phyloP scores from a whole-genome alignment of 2,113 vertebrate species.

The Ailuropoda melanoleuca region DNA sequence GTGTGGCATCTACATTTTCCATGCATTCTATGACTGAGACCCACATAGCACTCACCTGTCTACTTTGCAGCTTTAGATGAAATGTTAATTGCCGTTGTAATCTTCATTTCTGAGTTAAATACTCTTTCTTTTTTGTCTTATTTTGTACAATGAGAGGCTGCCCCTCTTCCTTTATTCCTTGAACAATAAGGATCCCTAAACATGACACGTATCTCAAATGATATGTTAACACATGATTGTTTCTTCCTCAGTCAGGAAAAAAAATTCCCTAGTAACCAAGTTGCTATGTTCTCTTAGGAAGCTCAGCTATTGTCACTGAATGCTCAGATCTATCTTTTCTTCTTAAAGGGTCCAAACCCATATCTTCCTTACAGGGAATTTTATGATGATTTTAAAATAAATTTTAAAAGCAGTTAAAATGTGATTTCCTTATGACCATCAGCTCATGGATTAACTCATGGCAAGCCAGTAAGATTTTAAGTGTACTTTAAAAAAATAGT shows the following conservation, averaged over 20 bases:
- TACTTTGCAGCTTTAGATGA: background rate
- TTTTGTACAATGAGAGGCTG: background rate
- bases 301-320: background rate
- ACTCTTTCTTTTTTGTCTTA: background rate
- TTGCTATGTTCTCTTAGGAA: background rate
- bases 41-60: background rate
- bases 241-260: constrained; percentile 19
- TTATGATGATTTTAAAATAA: constrained; percentile 29
- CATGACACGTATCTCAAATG: constrained; percentile 39
- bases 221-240: background rate
- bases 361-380: background rate
- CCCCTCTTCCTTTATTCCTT: background rate
- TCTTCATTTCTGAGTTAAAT: background rate
- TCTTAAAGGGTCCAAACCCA: background rate
- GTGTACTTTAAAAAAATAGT: background rate
- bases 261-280: constrained; percentile 33
- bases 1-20: background rate
- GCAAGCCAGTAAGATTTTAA: background rate
- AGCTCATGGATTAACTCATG: background rate
- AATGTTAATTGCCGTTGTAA: background rate
- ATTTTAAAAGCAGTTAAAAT: background rate
- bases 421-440: background rate
- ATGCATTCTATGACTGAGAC: background rate
- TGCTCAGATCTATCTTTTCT: constrained; percentile 19
- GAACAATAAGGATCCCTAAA: background rate